Conservation (phyloP, 2,797 vertebrate species). For the Ficedula albicollis region DNA sequence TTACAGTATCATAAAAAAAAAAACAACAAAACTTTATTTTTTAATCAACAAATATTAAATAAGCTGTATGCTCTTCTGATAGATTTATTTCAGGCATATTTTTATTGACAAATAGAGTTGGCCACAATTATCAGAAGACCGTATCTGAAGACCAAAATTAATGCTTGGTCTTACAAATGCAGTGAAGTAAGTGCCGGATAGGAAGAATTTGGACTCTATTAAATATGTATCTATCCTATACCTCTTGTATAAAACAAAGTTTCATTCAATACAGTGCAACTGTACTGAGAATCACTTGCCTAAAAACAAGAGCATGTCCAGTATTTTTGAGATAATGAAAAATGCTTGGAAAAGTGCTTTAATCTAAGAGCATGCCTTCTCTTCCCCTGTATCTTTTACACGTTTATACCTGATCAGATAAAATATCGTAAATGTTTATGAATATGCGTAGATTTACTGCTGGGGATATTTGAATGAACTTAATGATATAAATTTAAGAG, state of each 20-base stretch:
- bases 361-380: not conserved
- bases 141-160: not conserved
- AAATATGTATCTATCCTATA: not conserved
- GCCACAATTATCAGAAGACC: not conserved
- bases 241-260: not conserved
- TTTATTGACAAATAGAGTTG: not conserved
- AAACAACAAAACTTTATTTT: not conserved
- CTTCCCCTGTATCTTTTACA: not conserved
- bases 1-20: not conserved
- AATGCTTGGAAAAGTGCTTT: not conserved
- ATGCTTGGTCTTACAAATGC: not conserved
- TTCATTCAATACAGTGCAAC: not conserved
- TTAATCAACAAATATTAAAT: not conserved
- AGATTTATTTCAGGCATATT: not conserved
- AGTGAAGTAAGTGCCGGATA: not conserved
- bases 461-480: not conserved
- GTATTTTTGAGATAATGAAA: not conserved
- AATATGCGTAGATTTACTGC: not conserved
- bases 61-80: not conserved
- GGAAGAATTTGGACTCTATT: not conserved
- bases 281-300: not conserved
- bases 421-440: not conserved
- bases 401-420: not conserved
- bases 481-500: not conserved
- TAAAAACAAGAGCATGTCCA: not conserved